Evolutionary conservation across 2,113 vertebrate species (phyloP), one percentile per base, ranked within the genome.

Genomic region (Picathartes gymnocephalus): DNA sequence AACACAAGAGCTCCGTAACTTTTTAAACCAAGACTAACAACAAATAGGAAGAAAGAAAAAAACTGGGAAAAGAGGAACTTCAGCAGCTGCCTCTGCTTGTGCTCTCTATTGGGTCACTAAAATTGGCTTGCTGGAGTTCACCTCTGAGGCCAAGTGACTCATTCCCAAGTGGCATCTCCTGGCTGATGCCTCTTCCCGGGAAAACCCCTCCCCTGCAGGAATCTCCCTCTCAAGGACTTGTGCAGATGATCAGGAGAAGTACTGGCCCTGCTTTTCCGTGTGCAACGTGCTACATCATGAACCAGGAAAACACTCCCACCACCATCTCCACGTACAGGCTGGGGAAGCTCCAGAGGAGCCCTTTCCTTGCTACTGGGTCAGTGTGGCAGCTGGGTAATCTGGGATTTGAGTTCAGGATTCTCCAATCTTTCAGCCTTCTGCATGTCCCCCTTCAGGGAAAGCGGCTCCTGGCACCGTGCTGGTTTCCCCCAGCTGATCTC

Each of bases 121-220:
- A 56, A 23, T 4, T 28, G 22, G 3, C 28, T 35, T 24, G 22
- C 56, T 47, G 53, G 28, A 45, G 47, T 19, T 68, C 60, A 44
- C 30, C 48, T 35, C 56, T 5, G 35, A 15, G n/a, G 30, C 30
- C 50, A n/a, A 30, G 60, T 16, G 61, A 42, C 33, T 44, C 69
- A 5, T 18, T 62, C 65, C 68, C 2, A 0, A 53, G 28, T 4
- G 22, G 33, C 47, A 65, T 4, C 78, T 90, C 31, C 54, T 11
- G 57, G 69, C 54, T 27, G 68, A 12, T 16, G 45, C 1, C 60
- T 53, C 20, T 17, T 8, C 47, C 19, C 0, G 0, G 15, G 50
- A 69, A 31, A 66, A 18, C 6, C 21, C 13, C 33, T 51, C 13
- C 27, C 2, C 2, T 20, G 78, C 37, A 57, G 79, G 3, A 3